A percentile compares a stretch with the other conserved stretches of the same genome.
phyloP scores from a whole-genome alignment of 1,140 invertebrate genomes.

The Drosophila saltans region DNA sequence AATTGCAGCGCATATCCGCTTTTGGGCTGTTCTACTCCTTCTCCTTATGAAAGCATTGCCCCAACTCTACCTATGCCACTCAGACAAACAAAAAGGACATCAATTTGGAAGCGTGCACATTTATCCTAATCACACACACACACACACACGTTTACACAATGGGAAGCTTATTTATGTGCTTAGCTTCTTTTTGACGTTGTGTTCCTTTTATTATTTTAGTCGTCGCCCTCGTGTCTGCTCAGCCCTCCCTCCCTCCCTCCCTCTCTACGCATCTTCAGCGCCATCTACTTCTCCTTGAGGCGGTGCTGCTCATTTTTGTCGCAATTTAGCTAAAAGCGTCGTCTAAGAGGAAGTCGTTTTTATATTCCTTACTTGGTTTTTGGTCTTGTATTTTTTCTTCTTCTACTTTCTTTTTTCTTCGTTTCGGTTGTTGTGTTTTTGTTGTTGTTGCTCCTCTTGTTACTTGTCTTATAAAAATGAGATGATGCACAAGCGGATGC shows the following conservation, averaged over 20 bases:
- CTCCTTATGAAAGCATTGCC: background rate
- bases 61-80: background rate
- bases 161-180: constrained; percentile 73
- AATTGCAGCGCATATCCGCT: constrained; percentile 80
- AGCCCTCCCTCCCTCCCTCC: background rate
- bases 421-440: background rate
- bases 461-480: constrained; percentile 42
- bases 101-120: constrained; percentile 77
- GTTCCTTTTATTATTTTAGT: constrained; percentile 80
- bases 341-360: constrained; percentile 79
- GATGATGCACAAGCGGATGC: constrained; percentile 25
- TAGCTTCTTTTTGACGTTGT: constrained; percentile 69
- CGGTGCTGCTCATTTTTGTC: constrained; percentile 74
- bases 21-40: constrained; percentile 37
- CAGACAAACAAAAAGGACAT: constrained; percentile 40
- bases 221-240: constrained; percentile 26
- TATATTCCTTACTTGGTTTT: constrained; percentile 53
- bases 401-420: background rate
- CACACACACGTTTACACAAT: constrained; percentile 19
- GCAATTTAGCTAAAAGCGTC: constrained; percentile 81
- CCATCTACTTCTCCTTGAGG: constrained; percentile 6
- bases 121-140: constrained; percentile 73
- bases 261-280: background rate
- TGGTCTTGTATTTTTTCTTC: constrained; percentile 18
- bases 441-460: background rate